Evolutionary conservation across 2,113 vertebrate species (phyloP).

Genomic region (Marmota monax): DNA sequence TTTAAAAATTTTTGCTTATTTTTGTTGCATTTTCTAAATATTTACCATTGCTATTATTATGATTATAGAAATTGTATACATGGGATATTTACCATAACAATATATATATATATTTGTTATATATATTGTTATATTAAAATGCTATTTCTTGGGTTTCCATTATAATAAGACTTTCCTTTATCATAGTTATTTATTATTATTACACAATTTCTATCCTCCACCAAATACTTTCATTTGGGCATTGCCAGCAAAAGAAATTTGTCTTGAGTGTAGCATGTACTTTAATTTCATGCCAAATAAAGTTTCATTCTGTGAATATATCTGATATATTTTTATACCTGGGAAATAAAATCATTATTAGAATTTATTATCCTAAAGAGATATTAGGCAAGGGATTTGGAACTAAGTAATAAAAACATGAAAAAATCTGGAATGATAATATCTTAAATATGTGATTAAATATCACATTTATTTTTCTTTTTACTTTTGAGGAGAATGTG

Average conservation of each 20-base stretch:
- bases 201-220: not conserved
- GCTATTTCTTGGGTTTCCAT: not conserved
- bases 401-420: slow-evolving; percentile 60
- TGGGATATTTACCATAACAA: not conserved
- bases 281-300: slow-evolving; percentile 60
- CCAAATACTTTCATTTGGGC: slow-evolving; percentile 33
- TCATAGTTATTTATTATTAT: not conserved
- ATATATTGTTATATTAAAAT: not conserved
- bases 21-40: slow-evolving; percentile 6
- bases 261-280: not conserved
- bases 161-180: not conserved
- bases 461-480: slow-evolving; percentile 60
- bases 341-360: slow-evolving; percentile 17
- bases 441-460: slow-evolving; percentile 67
- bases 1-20: not conserved
- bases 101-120: not conserved
- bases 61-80: not conserved
- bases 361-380: slow-evolving; percentile 21
- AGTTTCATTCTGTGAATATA: slow-evolving; percentile 41
- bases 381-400: slow-evolving; percentile 24
- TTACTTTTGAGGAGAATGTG: slow-evolving; percentile 60
- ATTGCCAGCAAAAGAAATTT: not conserved
- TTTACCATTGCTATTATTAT: not conserved
- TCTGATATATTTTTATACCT: not conserved
- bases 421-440: not conserved